These are phyloP conservation scores for Coccyzus lansbergi DNA, from an alignment of 2,797 vertebrate species.

Conservation along the genomic window DNA sequence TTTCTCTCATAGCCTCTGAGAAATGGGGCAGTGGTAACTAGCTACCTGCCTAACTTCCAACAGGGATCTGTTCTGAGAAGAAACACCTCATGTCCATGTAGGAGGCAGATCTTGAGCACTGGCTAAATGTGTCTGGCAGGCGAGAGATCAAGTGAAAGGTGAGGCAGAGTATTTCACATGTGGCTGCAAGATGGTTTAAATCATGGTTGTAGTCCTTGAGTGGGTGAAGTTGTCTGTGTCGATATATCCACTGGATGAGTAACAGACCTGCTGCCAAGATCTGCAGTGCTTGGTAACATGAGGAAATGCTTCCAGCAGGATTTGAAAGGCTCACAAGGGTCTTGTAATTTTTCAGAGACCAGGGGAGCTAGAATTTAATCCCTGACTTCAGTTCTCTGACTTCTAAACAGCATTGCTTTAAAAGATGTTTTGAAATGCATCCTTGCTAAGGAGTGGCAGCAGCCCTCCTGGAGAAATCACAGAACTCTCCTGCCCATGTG, in stretches of 20 bases:
- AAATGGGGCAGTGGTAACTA: background rate
- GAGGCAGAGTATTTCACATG: background rate
- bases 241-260: background rate
- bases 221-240: background rate
- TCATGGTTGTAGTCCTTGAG: background rate
- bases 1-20: background rate
- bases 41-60: background rate
- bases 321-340: background rate
- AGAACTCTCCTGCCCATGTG: background rate
- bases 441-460: background rate
- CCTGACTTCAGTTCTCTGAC: background rate
- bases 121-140: background rate
- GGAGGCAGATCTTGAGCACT: background rate
- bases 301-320: background rate
- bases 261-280: background rate
- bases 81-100: background rate
- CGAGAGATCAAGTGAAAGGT: background rate
- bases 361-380: background rate
- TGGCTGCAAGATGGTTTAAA: background rate
- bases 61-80: background rate
- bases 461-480: background rate
- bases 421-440: background rate
- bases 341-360: background rate
- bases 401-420: background rate
- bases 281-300: fast-evolving